Evolutionary conservation across 1,140 invertebrate species (phyloP), one percentile per base, ranked within the genome.

Genomic region (Asobara japonica): DNA sequence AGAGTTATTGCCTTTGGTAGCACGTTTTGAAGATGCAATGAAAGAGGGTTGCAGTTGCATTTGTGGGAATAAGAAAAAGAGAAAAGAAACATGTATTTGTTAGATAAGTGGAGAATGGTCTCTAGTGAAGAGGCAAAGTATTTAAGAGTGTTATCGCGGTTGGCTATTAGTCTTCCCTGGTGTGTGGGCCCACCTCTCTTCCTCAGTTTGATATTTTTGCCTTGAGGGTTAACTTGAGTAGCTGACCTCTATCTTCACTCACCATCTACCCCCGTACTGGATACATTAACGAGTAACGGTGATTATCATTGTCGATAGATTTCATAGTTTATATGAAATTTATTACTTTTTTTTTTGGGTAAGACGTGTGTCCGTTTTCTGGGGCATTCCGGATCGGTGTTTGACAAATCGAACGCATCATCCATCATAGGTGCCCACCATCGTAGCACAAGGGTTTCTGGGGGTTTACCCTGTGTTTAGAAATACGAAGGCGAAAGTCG

Each of bases 71-170:
- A 71, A 60, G 48, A 41, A 62, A 38, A 30, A 38, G 41, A 74
- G 60, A 69, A 67, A 16, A 45, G 41, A 45, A 45, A 45, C n/a
- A 45, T 16, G 41, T 45, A 45, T 45, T 45, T 45, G 72, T 65
- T 64, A 72, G 68, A 69, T 36, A 69, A 68, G 69, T 62, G 64
- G 61, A 70, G 78, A 75, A 56, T 77, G 75, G 75, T 78, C 20
- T 56, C 22, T 56, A 18, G 78, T 74, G 78, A 80, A 84, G 81
- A 86, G 83, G 83, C 83, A 85, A 86, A 85, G 85, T 86, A 83
- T 86, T 86, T 86, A 86, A 86, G 82, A 84, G 83, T 81, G 84
- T 86, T 86, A 86, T 86, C 84, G 86, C 79, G 79, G 41, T 82
- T 79, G 80, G 83, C 85, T 86, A 86, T 85, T 86, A 86, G 83